Evolutionary conservation across 2,113 vertebrate genomes (phyloP), one percentile per base, ranked within the genome.

Genomic region (Cyprinus carpio): DNA sequence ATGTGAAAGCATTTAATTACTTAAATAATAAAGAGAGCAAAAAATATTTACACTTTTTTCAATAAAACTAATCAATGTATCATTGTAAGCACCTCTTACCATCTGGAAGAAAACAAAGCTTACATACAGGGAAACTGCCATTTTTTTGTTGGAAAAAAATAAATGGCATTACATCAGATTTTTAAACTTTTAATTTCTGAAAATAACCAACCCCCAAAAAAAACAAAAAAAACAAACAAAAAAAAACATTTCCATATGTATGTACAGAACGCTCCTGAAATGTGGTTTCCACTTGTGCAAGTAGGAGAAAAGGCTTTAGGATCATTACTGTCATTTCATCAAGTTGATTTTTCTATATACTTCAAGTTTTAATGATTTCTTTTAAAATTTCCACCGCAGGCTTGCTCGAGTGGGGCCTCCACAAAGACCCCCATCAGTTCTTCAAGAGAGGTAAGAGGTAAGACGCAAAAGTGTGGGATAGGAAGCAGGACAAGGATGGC

Each of bases 1-100:
- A 94, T 93, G 96, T 95, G 96, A 97, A 97, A 96, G 95, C 94
- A 94, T 95, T 75, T 94, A 94, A 95, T 96, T 94, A 95, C 95
- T 95, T 96, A 96, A 97, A 96, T 95, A 94, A 94, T 93, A 97
- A 96, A 96, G 90, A 95, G 92, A 94, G 92, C 90, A 92, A 93
- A 91, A 88, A 88, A 95, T 97, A 97, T 97, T 96, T 97, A 97
- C 96, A 97, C 95, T 93, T 74, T 64, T 94, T 91, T 95, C 93
- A 96, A 92, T 94, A 96, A 95, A 96, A 94, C 94, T 95, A 95
- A 96, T 96, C 94, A 94, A 90, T 91, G 94, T 93, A 96, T 95
- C 95, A 95, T 95, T 95, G 95, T 95, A 96, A 95, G 94, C 95
- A 93, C 93, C 95, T 96, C 94, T 92, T 93, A 94, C 95, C 95